These are phyloP conservation scores for Macroglossus sobrinus DNA, from an alignment of 2,113 vertebrate species.

Conservation along the genomic window DNA sequence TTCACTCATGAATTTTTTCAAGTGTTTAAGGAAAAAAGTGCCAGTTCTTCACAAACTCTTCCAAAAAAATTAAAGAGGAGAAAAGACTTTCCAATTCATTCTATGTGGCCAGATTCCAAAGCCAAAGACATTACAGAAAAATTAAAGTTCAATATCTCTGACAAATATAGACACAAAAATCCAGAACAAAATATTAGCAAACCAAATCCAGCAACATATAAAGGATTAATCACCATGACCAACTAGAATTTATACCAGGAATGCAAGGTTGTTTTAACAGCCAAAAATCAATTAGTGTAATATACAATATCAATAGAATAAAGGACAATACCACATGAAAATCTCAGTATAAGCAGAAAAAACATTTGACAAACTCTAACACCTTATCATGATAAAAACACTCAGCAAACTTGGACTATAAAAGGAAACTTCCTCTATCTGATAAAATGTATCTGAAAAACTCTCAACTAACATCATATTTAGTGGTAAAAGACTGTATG, in stretches of 20 bases:
- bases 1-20: not conserved
- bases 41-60: not conserved
- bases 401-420: not conserved
- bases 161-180: not conserved
- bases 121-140: not conserved
- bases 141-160: not conserved
- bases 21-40: not conserved
- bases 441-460: not conserved
- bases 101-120: not conserved
- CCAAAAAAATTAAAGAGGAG: not conserved
- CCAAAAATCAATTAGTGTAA: not conserved
- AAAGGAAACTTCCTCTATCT: not conserved
- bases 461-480: not conserved
- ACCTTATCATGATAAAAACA: not conserved
- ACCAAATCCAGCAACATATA: not conserved
- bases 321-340: not conserved
- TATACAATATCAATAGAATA: not conserved
- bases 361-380: not conserved
- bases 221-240: not conserved
- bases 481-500: not conserved
- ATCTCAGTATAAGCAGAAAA: not conserved
- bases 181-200: not conserved
- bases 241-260: not conserved
- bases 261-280: not conserved
- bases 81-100: not conserved